Percentiles rank a stretch among this genome's conserved stretches.
Conservation (phyloP, 2,797 vertebrate genomes). For the Argentina silus region DNA sequence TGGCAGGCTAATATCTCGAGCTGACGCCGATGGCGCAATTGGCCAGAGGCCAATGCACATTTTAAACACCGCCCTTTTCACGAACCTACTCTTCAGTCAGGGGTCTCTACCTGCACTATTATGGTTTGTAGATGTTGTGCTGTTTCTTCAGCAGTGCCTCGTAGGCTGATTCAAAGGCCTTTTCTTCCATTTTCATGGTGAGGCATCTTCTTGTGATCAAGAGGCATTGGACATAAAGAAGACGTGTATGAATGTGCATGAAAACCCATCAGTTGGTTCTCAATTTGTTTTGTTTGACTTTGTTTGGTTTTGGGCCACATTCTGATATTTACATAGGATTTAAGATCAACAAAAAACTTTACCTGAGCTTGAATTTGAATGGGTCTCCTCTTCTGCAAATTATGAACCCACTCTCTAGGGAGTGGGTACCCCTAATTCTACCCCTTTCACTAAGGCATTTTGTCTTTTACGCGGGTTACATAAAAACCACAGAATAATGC, state of each 20-base stretch:
- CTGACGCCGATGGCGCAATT: conserved; percentile 40
- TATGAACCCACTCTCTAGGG: not conserved
- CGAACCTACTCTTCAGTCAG: conserved; percentile 10
- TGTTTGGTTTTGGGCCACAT: not conserved
- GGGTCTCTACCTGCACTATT: not conserved
- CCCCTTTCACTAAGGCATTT: not conserved
- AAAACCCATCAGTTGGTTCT: conserved; percentile 2
- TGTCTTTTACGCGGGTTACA: conserved; percentile 10
- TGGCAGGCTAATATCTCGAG: conserved; percentile 29
- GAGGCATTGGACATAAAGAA: not conserved
- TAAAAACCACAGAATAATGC: conserved; percentile 22
- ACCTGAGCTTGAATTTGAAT: no score
- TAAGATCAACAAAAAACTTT: no score
- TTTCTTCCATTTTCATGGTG: not conserved
- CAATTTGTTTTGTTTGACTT: conserved; percentile 1
- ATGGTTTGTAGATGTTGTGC: not conserved
- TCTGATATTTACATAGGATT: not conserved
- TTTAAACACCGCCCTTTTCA: conserved; percentile 37
- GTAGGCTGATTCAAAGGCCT: not conserved
- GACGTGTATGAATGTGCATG: no score
- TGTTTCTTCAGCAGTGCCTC: not conserved
- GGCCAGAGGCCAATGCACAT: conserved; percentile 29
- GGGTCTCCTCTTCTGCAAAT: no score
- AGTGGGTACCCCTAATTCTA: not conserved
- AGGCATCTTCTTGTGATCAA: not conserved